Percentiles rank a stretch among this genome's conserved stretches.
phyloP scores from a whole-genome alignment of 2,797 vertebrate genomes.

The Thaleichthys pacificus region DNA sequence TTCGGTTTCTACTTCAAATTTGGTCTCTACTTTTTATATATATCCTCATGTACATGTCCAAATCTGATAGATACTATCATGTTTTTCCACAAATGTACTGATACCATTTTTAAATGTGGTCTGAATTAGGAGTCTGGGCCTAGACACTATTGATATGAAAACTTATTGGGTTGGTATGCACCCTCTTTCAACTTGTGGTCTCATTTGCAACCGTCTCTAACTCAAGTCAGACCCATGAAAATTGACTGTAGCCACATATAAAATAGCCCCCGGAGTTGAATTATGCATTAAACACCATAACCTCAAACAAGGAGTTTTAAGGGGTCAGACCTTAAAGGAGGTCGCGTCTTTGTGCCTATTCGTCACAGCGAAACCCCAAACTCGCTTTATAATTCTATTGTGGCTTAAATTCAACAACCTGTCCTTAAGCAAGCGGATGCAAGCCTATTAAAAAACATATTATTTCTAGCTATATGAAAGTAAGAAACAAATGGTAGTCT shows the following conservation, averaged over 20 bases:
- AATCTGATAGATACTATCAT: neutral
- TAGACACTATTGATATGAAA: neutral
- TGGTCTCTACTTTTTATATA: too few species aligned
- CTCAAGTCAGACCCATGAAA: constrained; percentile 8
- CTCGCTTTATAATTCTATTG: constrained; percentile 48
- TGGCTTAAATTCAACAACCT: constrained; percentile 14
- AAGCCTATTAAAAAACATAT: too few species aligned
- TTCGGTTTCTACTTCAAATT: too few species aligned
- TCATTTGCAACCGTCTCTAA: neutral
- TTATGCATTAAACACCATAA: constrained; percentile 32
- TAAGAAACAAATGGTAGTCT: constrained; percentile 2
- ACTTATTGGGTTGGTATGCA: constrained; percentile 5
- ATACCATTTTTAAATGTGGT: neutral
- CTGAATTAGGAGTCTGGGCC: neutral
- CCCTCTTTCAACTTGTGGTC: neutral
- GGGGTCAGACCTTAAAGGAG: constrained; percentile 34
- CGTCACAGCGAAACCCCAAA: constrained; percentile 47
- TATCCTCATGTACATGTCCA: neutral
- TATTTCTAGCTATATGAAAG: neutral
- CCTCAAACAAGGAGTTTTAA: constrained; percentile 7
- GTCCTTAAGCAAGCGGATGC: neutral
- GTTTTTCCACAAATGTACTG: neutral
- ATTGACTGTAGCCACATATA: neutral
- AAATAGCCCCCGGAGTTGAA: neutral
- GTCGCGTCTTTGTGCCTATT: constrained; percentile 51